Conservation (phyloP, 2,113 vertebrate genomes). For the Mesitornis unicolor region DNA sequence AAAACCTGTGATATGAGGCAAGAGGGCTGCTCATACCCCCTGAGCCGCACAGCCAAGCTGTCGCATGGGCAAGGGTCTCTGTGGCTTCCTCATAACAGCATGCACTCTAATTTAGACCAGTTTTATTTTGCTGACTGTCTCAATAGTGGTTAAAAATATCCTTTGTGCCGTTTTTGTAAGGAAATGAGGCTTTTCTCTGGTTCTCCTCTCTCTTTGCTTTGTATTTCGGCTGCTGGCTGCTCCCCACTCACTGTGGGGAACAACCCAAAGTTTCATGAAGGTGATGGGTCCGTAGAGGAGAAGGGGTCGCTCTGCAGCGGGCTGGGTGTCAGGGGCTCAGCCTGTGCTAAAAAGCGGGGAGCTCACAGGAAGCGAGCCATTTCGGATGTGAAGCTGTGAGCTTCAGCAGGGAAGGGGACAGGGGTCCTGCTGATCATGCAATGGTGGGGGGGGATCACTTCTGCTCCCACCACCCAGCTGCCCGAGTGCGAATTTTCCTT, state of each 20-base stretch:
- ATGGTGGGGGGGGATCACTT: neutral
- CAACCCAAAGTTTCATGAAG: neutral
- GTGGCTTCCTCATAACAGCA: neutral
- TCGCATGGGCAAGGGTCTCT: rapidly evolving
- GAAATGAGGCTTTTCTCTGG: neutral
- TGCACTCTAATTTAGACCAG: neutral
- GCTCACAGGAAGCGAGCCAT: rapidly evolving
- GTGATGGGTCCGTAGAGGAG: neutral
- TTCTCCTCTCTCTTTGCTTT: neutral
- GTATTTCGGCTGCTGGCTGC: neutral
- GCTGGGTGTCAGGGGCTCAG: neutral
- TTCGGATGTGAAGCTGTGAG: neutral
- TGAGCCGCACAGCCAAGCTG: rapidly evolving
- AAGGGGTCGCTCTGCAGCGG: neutral
- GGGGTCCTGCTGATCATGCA: neutral
- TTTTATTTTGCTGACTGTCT: neutral
- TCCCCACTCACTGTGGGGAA: neutral
- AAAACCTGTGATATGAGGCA: rapidly evolving
- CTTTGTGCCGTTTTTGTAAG: neutral
- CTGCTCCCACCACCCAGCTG: neutral
- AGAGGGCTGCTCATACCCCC: neutral
- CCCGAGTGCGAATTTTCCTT: neutral
- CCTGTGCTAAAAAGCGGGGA: neutral
- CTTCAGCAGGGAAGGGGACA: neutral
- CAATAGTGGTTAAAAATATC: neutral